Evolutionary conservation across 30 jellyfish, hydroid and myxozoan genomes (phyloP).

Genomic region (Hydractinia symbiolongicarpus): DNA sequence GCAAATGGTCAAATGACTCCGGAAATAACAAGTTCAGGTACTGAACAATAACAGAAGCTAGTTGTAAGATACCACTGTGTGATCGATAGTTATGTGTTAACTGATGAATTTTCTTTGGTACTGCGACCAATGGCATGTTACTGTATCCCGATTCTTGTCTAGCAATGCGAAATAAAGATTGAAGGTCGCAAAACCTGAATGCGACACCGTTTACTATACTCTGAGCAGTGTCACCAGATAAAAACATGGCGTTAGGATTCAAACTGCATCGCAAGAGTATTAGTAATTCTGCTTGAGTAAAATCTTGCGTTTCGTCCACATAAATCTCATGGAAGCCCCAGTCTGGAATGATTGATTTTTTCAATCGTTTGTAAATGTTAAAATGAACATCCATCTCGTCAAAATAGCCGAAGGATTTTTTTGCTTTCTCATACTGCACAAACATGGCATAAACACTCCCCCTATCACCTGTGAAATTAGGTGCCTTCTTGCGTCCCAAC

Average conservation of each 20-base stretch:
- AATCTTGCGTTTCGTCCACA: constrained; percentile 89
- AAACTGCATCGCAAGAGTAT: constrained; percentile 54
- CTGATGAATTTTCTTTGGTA: constrained; percentile 56
- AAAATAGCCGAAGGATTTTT: constrained; percentile 26
- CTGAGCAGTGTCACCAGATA: constrained; percentile 95
- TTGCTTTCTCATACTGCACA: constrained; percentile 35
- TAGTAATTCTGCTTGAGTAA: constrained; percentile 73
- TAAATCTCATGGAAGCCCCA: constrained; percentile 70
- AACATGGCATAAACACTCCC: constrained; percentile 49
- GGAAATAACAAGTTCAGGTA: constrained; percentile 59
- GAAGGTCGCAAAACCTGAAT: constrained; percentile 70
- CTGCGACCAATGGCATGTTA: constrained; percentile 28
- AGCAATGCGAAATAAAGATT: constrained; percentile 50
- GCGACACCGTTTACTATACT: constrained; percentile 80
- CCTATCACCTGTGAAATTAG: constrained; percentile 69
- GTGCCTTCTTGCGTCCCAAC: constrained; percentile 74
- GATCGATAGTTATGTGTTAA: constrained; percentile 80
- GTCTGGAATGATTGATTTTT: constrained; percentile 21
- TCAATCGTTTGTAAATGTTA: constrained; percentile 58
- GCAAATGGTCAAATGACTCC: constrained; percentile 58
- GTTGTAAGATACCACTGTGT: constrained; percentile 61
- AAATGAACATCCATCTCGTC: constrained; percentile 58
- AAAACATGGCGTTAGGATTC: constrained; percentile 63
- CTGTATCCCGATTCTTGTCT: constrained; percentile 21
- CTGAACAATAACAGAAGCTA: constrained; percentile 59